phyloP scores from a whole-genome alignment of 2,797 vertebrate species.

The Anguilla anguilla region DNA sequence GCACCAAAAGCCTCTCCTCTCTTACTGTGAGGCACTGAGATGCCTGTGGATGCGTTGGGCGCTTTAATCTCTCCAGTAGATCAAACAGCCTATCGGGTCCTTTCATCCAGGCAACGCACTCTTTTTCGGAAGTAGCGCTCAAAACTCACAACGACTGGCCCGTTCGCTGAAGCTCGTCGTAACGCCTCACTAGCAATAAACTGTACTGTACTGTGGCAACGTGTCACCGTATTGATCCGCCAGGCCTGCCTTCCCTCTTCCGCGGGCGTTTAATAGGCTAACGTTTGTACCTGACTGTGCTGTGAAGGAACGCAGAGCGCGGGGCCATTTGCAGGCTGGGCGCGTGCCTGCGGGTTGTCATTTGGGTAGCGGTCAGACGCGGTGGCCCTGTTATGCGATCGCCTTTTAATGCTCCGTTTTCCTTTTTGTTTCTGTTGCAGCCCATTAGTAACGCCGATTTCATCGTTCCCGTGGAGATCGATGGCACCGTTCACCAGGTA shows the following conservation, averaged over 20 bases:
- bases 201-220: neutral
- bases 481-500: slow-evolving; percentile 98
- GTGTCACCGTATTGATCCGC: neutral
- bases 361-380: neutral
- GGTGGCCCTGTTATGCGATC: neutral
- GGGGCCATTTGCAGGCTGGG: neutral
- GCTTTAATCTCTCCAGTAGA: neutral
- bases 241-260: neutral
- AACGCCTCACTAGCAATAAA: neutral
- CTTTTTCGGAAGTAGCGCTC: neutral
- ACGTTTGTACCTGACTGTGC: neutral
- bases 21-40: neutral
- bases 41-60: neutral
- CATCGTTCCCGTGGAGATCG: slow-evolving; percentile 89
- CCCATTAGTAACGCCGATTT: slow-evolving; percentile 96
- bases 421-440: slow-evolving; percentile 67
- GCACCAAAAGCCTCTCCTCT: neutral
- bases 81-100: neutral
- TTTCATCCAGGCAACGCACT: neutral
- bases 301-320: neutral
- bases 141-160: neutral
- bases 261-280: neutral
- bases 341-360: neutral
- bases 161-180: neutral
- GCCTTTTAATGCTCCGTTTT: slow-evolving; percentile 19